phyloP scores from a whole-genome alignment of 1,140 invertebrate species.

The Penaeus japonicus region DNA sequence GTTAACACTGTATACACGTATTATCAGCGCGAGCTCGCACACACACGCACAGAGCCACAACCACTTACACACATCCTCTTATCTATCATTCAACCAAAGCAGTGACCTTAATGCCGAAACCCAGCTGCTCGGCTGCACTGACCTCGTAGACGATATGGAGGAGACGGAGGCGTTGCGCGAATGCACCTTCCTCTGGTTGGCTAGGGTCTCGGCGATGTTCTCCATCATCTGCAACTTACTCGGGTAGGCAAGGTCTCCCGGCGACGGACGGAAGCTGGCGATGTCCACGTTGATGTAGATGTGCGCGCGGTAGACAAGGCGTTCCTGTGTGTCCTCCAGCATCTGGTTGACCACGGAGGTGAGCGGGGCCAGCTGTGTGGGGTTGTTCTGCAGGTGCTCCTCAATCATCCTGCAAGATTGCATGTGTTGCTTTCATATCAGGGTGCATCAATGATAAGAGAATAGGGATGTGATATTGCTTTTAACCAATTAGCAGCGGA shows the following conservation, averaged over 20 bases:
- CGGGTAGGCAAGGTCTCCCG: constrained; percentile 96
- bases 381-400: constrained; percentile 88
- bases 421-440: background rate
- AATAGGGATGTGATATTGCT: too few relatives aligned
- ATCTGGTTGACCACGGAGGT: constrained; percentile 84
- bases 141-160: constrained; percentile 71
- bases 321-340: constrained; percentile 94
- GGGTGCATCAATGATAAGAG: too few relatives aligned
- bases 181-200: constrained; percentile 61
- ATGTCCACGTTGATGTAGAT: constrained; percentile 94
- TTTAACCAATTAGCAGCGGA: too few relatives aligned
- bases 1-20: too few relatives aligned
- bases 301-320: constrained; percentile 94
- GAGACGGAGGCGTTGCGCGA: constrained; percentile 70
- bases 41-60: too few relatives aligned
- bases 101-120: background rate
- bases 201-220: constrained; percentile 64
- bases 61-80: too few relatives aligned
- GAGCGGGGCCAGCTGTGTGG: constrained; percentile 82
- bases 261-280: constrained; percentile 77
- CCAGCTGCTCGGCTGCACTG: background rate
- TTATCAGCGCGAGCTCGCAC: too few relatives aligned
- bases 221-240: constrained; percentile 98
- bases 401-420: constrained; percentile 86
- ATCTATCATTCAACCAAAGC: background rate